Evolutionary conservation across 1,140 invertebrate species (phyloP).

Genomic region (Drosophila sechellia): DNA sequence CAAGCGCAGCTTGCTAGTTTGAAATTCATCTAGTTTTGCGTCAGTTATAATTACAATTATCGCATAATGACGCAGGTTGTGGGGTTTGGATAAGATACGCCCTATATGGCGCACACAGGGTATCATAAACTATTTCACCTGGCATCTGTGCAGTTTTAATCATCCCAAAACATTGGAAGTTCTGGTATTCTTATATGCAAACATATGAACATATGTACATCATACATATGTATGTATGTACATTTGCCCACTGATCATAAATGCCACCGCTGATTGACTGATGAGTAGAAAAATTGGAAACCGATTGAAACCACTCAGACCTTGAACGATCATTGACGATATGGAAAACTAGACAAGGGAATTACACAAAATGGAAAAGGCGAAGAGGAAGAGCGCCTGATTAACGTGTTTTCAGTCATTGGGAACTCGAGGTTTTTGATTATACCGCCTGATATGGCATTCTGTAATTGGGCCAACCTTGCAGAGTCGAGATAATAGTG

Average conservation of each 20-base stretch:
- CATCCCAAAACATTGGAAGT: conserved; percentile 1
- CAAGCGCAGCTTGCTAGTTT: no score
- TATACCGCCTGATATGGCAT: background rate
- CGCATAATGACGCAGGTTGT: conserved; percentile 23
- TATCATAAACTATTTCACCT: conserved; percentile 19
- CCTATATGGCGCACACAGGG: conserved; percentile 6
- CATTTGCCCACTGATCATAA: conserved; percentile 13
- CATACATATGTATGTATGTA: background rate
- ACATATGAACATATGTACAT: background rate
- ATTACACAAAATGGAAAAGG: conserved; percentile 28
- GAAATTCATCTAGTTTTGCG: conserved; percentile 11
- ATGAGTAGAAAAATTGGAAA: conserved; percentile 6
- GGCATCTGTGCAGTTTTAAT: conserved; percentile 5
- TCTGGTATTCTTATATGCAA: conserved; percentile 1
- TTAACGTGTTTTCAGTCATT: background rate
- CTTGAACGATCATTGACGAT: conserved; percentile 33
- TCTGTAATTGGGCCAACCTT: conserved; percentile 4
- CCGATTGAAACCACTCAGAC: conserved; percentile 5
- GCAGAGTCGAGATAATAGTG: no score
- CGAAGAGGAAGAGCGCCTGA: conserved; percentile 2
- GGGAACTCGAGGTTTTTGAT: background rate
- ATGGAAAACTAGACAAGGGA: conserved; percentile 7
- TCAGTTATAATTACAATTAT: conserved; percentile 10
- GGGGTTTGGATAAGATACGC: conserved; percentile 21
- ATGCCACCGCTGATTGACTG: conserved; percentile 37